phyloP scores from a whole-genome alignment of 2,113 vertebrate species.

The Myrmecobius fasciatus region DNA sequence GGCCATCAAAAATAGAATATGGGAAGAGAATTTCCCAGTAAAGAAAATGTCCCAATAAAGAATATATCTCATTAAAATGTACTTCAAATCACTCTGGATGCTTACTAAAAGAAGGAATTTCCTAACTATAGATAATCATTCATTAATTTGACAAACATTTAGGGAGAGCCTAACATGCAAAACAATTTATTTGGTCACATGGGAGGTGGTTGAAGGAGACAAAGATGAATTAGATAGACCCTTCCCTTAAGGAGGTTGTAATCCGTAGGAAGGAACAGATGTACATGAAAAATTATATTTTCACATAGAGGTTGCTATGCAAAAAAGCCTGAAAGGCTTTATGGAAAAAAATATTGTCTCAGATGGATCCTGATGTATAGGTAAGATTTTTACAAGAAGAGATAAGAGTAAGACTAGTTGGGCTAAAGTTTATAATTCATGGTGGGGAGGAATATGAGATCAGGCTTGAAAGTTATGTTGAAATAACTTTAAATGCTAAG shows the following conservation, averaged over 20 bases:
- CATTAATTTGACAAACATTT: background rate
- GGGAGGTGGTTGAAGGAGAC: background rate
- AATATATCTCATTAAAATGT: no score
- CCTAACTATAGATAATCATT: no score
- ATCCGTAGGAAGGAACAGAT: background rate
- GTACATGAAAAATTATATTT: background rate
- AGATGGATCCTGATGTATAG: background rate
- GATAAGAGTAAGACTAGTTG: background rate
- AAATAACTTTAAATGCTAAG: background rate
- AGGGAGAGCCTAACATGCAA: background rate
- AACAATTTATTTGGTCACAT: background rate
- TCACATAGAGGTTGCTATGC: background rate
- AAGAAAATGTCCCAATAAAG: background rate
- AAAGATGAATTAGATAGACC: constrained; percentile 25
- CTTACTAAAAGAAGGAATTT: no score
- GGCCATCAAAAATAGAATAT: background rate
- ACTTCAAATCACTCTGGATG: no score
- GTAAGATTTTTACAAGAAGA: background rate
- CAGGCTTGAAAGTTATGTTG: background rate
- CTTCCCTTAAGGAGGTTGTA: background rate
- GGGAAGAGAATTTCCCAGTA: background rate
- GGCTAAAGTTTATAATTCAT: background rate
- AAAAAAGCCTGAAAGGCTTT: background rate
- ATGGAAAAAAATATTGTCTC: background rate
- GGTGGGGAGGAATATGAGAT: background rate